Conservation (phyloP, 1,140 invertebrate species). For the Pseudachorutes palmiensis region DNA sequence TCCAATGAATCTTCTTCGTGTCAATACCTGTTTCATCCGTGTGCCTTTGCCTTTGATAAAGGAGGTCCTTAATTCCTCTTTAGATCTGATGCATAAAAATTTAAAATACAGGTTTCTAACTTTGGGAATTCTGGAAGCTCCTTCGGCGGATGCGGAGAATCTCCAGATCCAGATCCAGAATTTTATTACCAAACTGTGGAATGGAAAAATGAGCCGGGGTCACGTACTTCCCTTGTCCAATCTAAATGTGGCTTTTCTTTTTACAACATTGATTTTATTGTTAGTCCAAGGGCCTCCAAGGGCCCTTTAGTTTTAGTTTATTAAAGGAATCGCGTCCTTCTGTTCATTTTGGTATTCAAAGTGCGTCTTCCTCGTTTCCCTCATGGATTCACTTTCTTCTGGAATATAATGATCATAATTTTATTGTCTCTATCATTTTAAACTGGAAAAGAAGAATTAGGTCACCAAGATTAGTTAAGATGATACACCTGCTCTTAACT, state of each 20-base stretch:
- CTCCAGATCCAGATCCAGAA: background rate
- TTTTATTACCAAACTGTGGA: background rate
- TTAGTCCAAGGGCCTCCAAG: no score
- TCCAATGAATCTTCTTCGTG: background rate
- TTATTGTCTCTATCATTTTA: constrained; percentile 3
- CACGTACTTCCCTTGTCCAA: background rate
- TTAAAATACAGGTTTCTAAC: background rate
- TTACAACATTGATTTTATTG: background rate
- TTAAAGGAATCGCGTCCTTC: background rate
- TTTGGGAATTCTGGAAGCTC: background rate
- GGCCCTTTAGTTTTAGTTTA: background rate
- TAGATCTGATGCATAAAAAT: background rate
- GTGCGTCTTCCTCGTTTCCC: background rate
- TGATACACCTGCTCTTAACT: background rate
- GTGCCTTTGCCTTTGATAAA: background rate
- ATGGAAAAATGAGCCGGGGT: background rate
- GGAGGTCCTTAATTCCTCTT: background rate
- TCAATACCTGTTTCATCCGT: background rate
- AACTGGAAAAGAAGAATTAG: background rate
- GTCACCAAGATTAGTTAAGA: background rate
- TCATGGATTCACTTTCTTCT: background rate
- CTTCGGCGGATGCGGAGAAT: no score
- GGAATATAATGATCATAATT: constrained; percentile 9
- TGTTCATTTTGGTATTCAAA: constrained; percentile 5
- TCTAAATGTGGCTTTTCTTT: background rate